Percentiles rank a stretch among this genome's conserved stretches.
These are phyloP conservation scores for Leucophora obtusa DNA, from an alignment of 2,888 invertebrate species.

Conservation along the genomic window DNA sequence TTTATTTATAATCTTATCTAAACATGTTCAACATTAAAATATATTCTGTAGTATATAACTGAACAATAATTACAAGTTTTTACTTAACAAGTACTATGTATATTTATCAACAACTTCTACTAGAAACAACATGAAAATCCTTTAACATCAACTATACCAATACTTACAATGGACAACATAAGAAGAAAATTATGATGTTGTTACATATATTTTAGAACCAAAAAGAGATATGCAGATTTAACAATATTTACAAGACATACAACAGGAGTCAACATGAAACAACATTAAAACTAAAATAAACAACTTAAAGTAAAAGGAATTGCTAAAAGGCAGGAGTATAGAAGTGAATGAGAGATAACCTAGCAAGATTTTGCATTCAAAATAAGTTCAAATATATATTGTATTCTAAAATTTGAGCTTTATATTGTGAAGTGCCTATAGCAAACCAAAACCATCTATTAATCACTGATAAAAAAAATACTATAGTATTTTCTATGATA, in stretches of 20 bases:
- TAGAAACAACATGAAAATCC: slow-evolving; percentile 55
- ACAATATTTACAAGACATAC: slow-evolving; percentile 47
- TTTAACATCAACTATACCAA: slow-evolving; percentile 43
- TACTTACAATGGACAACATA: slow-evolving; percentile 30
- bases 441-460: no score
- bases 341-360: not conserved
- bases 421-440: no score
- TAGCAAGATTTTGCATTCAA: not conserved
- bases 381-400: no score
- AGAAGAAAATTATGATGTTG: slow-evolving; percentile 35
- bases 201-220: slow-evolving; percentile 15
- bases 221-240: slow-evolving; percentile 39
- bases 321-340: slow-evolving; percentile 9
- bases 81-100: slow-evolving; percentile 55
- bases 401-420: no score
- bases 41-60: slow-evolving; percentile 32
- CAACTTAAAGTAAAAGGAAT: slow-evolving; percentile 27
- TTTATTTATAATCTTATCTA: slow-evolving; percentile 52
- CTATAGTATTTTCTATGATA: no score
- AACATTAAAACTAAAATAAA: slow-evolving; percentile 58
- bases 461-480: no score
- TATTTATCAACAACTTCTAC: slow-evolving; percentile 38
- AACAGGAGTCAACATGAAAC: slow-evolving; percentile 48
- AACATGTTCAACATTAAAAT: slow-evolving; percentile 35
- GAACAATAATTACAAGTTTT: slow-evolving; percentile 56